Conservation (phyloP, 2,113 vertebrate genomes). For the Excalfactoria chinensis region DNA sequence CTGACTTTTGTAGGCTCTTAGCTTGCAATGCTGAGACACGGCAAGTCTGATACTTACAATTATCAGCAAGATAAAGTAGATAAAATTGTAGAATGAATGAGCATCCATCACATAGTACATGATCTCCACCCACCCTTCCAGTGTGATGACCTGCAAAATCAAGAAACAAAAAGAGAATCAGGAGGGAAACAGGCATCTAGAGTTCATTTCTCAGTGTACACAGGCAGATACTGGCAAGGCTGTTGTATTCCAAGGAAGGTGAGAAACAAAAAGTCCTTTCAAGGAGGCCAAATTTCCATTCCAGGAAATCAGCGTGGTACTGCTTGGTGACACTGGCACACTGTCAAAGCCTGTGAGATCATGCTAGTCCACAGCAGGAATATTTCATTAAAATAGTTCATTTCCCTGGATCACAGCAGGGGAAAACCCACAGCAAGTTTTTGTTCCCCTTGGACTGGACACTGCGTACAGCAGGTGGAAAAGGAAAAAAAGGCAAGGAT, state of each 20-base stretch:
- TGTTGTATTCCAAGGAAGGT: neutral
- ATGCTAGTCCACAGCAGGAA: constrained; percentile 50
- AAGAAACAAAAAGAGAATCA: neutral
- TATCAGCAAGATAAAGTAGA: constrained; percentile 98
- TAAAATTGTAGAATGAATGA: constrained; percentile 99
- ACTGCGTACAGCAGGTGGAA: fast-evolving
- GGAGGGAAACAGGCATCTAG: neutral
- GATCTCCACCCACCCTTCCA: constrained; percentile 99
- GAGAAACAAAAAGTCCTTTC: constrained; percentile 16
- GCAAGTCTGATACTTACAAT: constrained; percentile 86
- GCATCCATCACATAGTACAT: constrained; percentile 99
- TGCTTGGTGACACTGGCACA: constrained; percentile 34
- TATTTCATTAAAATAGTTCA: constrained; percentile 66
- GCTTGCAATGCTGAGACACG: neutral
- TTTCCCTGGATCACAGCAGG: constrained; percentile 49
- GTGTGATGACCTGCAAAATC: constrained; percentile 89
- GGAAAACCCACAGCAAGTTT: neutral
- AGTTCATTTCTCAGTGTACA: neutral
- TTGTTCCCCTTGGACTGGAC: constrained; percentile 40
- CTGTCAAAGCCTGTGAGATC: constrained; percentile 61
- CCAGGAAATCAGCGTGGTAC: constrained; percentile 34
- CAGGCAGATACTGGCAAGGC: neutral
- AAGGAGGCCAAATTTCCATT: constrained; percentile 20
- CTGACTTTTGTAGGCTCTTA: neutral
- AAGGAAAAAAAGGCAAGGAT: neutral